Base-by-base conservation (phyloP, 2,888 invertebrate species). In the Acleris sparsana region DNA sequence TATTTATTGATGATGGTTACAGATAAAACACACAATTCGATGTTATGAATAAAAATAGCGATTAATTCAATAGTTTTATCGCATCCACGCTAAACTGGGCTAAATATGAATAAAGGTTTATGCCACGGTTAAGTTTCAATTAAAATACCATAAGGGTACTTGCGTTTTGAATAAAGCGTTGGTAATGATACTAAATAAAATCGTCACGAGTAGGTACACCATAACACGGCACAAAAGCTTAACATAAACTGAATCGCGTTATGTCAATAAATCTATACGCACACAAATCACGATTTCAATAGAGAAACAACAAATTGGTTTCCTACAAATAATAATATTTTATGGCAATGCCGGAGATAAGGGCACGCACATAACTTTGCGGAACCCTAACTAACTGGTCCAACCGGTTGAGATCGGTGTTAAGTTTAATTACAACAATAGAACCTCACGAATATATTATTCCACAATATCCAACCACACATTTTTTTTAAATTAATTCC, bases 241-340 rank as follows among this genome's bases (percentile, higher is more conserved):
- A 55, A 13, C 20, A 39, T 55, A 3, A 55, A 55, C 20, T 7
- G 39, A 16, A 7, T 20, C 43, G 20, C 20, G 43, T 43, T 22
- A 20, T 55, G 20, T 52, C 25, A 57, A 57, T 62, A 62, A 73
- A 71, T 72, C 71, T 72, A 71, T 69, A 70, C 69, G 70, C 70
- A 76, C 74, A 84, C 85, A 88, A 88, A 88, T 89, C 89, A 87
- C 82, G 77, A 77, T 80, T 83, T 80, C 78, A 83, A 83, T 80
- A 78, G 75, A 78, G 77, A 76, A 82, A 78, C 82, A 81, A 82
- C 84, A 86, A 89, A 91, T 89, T 89, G 88, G 85, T 86, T 88
- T 83, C 82, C 80, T 79, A 82, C 87, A 87, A 90, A 89, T 87
- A 88, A 89, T 88, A 88, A 89, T 89, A 85, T 89, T 90, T 90